These are phyloP conservation scores for Zoroaster sp. DNA, from an alignment of 53 echinoderm and acorn worm species.

Conservation along the genomic window DNA sequence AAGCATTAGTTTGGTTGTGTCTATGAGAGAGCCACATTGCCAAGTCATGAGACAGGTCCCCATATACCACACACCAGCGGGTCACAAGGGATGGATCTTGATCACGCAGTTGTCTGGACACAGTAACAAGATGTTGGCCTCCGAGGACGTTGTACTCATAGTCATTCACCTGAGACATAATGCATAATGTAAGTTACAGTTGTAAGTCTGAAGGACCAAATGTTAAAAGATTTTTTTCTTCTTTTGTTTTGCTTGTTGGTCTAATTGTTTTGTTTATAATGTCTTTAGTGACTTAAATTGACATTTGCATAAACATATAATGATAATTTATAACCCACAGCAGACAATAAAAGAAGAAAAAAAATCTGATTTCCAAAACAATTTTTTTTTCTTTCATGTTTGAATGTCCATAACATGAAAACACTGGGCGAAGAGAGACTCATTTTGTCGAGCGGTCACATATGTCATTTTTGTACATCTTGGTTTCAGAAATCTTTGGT, in stretches of 20 bases:
- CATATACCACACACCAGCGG: constrained; percentile 31
- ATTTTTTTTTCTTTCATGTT: too few relatives aligned
- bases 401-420: too few relatives aligned
- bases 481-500: too few relatives aligned
- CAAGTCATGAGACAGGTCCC: constrained; percentile 7
- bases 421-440: too few relatives aligned
- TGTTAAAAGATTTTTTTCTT: too few relatives aligned
- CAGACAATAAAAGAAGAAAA: too few relatives aligned
- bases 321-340: background rate
- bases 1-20: constrained; percentile 3
- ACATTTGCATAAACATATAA: background rate
- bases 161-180: background rate
- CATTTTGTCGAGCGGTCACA: too few relatives aligned
- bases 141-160: constrained; percentile 9
- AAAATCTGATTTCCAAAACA: too few relatives aligned
- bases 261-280: too few relatives aligned
- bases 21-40: constrained; percentile 16
- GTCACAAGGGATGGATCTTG: constrained; percentile 11
- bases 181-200: background rate
- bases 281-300: too few relatives aligned
- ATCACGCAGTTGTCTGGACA: background rate
- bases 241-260: too few relatives aligned
- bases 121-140: constrained; percentile 21
- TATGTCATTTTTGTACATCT: too few relatives aligned
- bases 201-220: background rate